Evolutionary conservation across 2,113 vertebrate genomes (phyloP), one percentile per base, ranked within the genome.

Genomic region (Hoplias malabaricus): DNA sequence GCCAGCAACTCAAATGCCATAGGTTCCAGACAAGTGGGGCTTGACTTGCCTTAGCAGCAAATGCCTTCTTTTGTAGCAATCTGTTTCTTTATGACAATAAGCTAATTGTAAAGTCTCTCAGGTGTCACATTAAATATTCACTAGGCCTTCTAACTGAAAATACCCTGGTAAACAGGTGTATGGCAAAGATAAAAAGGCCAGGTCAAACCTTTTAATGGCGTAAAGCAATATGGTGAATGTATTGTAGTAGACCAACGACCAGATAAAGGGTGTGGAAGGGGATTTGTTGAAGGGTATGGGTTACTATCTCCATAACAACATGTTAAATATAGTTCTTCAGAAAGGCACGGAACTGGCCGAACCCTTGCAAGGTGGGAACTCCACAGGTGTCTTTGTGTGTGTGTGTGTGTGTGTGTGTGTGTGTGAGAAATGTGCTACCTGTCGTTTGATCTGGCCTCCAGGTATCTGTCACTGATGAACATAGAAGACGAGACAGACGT

Each of bases 401-500:
- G 5, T 21, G 68, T 65, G 50, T 66, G 74, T 69, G 62, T 38
- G 8, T 68, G 6, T 21, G 23, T 23, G 69, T 63, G 63, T 61
- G 29, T 25, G 66, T 50, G 19, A 84, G 90, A 61, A 89, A 89
- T 85, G 83, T 90, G 0, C 23, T 87, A 93, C 92, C 92, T 88
- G 33, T 95, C 90, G 1, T 91, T 90, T 46, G 93, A 88, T 66
- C 85, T 91, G 92, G 85, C 80, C 85, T 90, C 88, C 85, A 92
- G 92, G 59, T 89, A 91, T 43, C 80, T 88, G 27, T 94, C 93
- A 70, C 87, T 92, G 74, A 87, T 92, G 80, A 92, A 96, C 82
- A 98, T 88, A 59, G 95, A 96, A 81, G 93, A 94, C 69, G 96
- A 97, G 90, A 96, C 93, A 61, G 93, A 93, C 48, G 96, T 97